Base-by-base conservation (phyloP, 2,888 invertebrate species). In the Thyatira batis region DNA sequence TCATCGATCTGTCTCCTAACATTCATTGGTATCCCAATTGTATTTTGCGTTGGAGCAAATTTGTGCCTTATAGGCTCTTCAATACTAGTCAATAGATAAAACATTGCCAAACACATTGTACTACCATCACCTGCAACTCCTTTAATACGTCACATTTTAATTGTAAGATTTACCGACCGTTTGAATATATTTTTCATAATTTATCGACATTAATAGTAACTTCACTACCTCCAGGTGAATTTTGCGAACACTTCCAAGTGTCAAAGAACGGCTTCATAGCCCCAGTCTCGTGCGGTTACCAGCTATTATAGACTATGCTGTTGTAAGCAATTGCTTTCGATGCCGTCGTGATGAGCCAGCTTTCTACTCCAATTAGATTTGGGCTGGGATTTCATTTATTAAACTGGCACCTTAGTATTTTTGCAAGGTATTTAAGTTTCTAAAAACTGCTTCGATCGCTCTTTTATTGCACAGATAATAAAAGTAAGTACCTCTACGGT, bases 241-340 rank as follows among this genome's bases (percentile, higher is more conserved):
- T 84, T 84, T 65, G 73, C 78, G 73, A 77, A 78, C 76, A 75
- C 78, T 78, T 78, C 23, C 76, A 83, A 76, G 77, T 81, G 82
- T 82, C 82, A 85, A 86, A 84, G 81, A 80, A 87, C 82, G 70
- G 78, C 82, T 87, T 83, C 76, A 84, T 84, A 78, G 39, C 17
- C 70, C 61, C 60, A 61, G 70, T 65, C 72, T 77, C 73, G 67
- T 80, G 85, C 76, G 83, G 84, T 82, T 76, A 65, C 70, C 69
- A 76, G 81, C 83, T 77, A 83, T 84, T 81, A 84, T 73, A 53
- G 56, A 50, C 60, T 60, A 67, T 70, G 67, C 69, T 70, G 78
- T 67, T 76, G 76, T 75, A 81, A 83, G 84, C 82, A 80, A 85
- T 84, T 79, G 81, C 81, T 80, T 80, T 76, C 54, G 51, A 54